Evolutionary conservation across 2,797 vertebrate genomes (phyloP).

Genomic region (Syngnathus rostellatus): DNA sequence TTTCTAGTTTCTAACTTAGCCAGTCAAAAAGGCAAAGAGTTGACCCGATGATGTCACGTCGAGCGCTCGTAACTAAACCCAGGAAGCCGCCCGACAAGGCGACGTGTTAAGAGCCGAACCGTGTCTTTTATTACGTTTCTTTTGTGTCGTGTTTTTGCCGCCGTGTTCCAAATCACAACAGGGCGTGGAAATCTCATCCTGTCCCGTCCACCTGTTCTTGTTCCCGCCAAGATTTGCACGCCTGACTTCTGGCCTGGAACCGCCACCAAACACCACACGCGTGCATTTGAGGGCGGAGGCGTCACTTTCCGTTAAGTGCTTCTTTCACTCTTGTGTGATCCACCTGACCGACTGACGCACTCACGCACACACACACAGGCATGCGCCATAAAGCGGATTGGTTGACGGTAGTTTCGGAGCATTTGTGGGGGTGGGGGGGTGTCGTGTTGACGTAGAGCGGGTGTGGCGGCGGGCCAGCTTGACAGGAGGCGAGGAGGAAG

Average conservation of each 20-base stretch:
- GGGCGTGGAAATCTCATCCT: neutral
- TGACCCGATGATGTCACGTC: neutral
- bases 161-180: constrained; percentile 4
- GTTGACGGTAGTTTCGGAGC: too few relatives aligned
- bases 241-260: neutral
- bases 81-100: neutral
- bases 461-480: constrained; percentile 37
- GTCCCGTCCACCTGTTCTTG: neutral
- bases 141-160: neutral
- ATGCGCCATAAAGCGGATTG: too few relatives aligned
- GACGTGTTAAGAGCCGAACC: constrained; percentile 6
- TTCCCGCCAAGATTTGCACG: neutral
- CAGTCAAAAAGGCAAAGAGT: neutral
- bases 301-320: neutral
- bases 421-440: neutral
- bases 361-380: neutral
- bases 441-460: constrained; percentile 2
- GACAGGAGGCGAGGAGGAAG: constrained; percentile 75
- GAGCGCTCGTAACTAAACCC: neutral
- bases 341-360: neutral
- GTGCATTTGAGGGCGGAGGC: neutral
- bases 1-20: too few relatives aligned
- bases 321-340: neutral
- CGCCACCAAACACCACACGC: neutral
- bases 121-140: neutral